Percentiles rank a stretch among this genome's conserved stretches.
phyloP scores from a whole-genome alignment of 2,797 vertebrate genomes.

The Tenualosa ilisha region DNA sequence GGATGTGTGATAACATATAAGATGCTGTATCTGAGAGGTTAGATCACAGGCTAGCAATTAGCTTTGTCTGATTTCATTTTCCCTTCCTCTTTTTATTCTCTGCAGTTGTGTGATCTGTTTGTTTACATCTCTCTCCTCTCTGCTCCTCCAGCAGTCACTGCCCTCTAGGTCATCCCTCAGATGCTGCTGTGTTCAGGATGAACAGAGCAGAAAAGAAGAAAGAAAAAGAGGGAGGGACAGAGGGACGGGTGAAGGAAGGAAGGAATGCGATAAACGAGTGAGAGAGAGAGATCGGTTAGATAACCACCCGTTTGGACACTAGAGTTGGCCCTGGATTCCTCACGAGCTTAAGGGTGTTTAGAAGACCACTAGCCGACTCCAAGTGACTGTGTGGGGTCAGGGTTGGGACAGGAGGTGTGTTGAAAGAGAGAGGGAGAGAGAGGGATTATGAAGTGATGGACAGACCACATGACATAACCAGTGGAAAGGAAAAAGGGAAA shows the following conservation, averaged over 20 bases:
- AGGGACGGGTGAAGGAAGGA: neutral
- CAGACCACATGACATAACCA: conserved; percentile 1
- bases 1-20: conserved; percentile 2
- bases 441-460: conserved; percentile 35
- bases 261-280: neutral
- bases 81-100: neutral
- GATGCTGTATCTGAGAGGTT: conserved; percentile 9
- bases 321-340: neutral
- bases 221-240: neutral
- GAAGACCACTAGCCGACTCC: neutral
- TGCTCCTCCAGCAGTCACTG: neutral
- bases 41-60: conserved; percentile 31
- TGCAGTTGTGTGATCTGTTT: neutral
- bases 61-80: neutral
- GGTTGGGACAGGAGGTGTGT: conserved; percentile 2
- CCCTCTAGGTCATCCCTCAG: neutral
- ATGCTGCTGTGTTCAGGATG: neutral
- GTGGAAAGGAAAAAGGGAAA: neutral
- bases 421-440: conserved; percentile 37
- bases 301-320: neutral
- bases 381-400: neutral
- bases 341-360: neutral
- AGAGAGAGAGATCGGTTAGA: neutral
- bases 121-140: neutral
- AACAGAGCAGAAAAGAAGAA: neutral